These are phyloP conservation scores for Leuciscus idus DNA, from an alignment of 2,113 vertebrate genomes.

Conservation along the genomic window DNA sequence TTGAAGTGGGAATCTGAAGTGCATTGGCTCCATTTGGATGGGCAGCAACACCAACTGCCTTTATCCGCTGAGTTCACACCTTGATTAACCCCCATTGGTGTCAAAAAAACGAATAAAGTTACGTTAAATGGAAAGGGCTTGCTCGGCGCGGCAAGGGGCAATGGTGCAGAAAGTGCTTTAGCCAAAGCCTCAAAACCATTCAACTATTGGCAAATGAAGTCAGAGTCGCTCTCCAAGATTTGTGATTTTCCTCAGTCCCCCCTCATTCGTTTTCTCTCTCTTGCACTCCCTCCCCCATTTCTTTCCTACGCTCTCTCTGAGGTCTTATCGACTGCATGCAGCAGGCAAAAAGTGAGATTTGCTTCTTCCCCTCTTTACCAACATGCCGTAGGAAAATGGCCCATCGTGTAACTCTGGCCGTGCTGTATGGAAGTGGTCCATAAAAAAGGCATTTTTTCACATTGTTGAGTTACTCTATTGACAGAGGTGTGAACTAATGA, in stretches of 20 bases:
- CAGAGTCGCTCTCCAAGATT: conserved; percentile 50
- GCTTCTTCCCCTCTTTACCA: conserved; percentile 18
- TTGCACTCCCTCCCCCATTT: background rate
- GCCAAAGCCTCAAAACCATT: conserved; percentile 47
- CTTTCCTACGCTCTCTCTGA: conserved; percentile 9
- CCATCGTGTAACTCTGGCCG: conserved; percentile 34
- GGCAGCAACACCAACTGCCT: conserved; percentile 23
- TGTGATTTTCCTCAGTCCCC: conserved; percentile 46
- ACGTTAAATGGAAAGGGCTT: conserved; percentile 52
- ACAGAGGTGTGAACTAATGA: background rate
- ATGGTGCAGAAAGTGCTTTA: conserved; percentile 53
- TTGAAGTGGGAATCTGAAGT: conserved; percentile 32
- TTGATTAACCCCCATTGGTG: conserved; percentile 53
- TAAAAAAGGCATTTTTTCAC: conserved; percentile 9
- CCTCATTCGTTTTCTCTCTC: background rate
- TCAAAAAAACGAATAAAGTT: conserved; percentile 48
- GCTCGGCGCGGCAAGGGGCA: conserved; percentile 42
- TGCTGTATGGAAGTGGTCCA: conserved; percentile 43
- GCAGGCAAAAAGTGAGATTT: conserved; percentile 54
- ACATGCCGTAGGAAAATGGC: conserved; percentile 40
- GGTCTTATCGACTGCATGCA: conserved; percentile 57
- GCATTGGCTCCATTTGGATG: conserved; percentile 11
- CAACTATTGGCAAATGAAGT: conserved; percentile 54
- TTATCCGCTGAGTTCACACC: conserved; percentile 32
- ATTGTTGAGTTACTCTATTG: conserved; percentile 4